A percentile compares a stretch with the other conserved stretches of the same genome.
These are phyloP conservation scores for Siphonodentalium dalli DNA, from an alignment of 2,888 invertebrate species.

Conservation along the genomic window DNA sequence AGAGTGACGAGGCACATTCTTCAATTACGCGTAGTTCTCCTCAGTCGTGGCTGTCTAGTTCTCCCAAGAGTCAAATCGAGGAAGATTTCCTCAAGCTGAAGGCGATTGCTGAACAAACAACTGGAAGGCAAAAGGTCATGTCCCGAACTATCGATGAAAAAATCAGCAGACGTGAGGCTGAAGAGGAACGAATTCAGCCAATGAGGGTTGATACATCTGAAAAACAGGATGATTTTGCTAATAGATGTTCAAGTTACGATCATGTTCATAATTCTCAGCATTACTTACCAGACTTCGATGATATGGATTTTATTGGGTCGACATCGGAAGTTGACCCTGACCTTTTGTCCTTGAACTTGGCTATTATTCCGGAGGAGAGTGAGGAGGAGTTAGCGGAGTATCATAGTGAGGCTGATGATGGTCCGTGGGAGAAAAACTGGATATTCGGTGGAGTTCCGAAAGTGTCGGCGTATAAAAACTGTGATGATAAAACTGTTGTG, in stretches of 20 bases:
- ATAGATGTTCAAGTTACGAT: slow-evolving; percentile 37
- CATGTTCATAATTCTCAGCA: slow-evolving; percentile 35
- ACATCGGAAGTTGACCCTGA: slow-evolving; percentile 52
- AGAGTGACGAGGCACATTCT: too few relatives aligned
- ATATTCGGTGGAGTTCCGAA: slow-evolving; percentile 41
- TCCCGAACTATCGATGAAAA: neutral
- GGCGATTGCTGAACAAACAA: too few relatives aligned
- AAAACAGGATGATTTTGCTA: slow-evolving; percentile 36
- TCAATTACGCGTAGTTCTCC: too few relatives aligned
- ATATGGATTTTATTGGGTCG: slow-evolving; percentile 45
- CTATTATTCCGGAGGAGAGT: slow-evolving; percentile 50
- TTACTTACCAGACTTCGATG: slow-evolving; percentile 42
- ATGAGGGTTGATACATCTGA: slow-evolving; percentile 37
- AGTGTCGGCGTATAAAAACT: slow-evolving; percentile 37
- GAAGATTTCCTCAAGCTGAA: too few relatives aligned
- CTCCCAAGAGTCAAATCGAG: too few relatives aligned
- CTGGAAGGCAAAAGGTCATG: neutral
- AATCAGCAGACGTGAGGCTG: slow-evolving; percentile 29
- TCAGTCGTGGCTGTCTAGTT: too few relatives aligned
- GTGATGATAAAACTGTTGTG: slow-evolving; percentile 29
- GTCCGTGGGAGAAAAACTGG: slow-evolving; percentile 49
- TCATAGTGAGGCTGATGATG: slow-evolving; percentile 26
- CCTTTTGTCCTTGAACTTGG: slow-evolving; percentile 51
- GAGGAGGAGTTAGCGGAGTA: slow-evolving; percentile 49
- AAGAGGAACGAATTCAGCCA: slow-evolving; percentile 40